These are phyloP conservation scores for Ceratitis capitata DNA, from an alignment of 1,140 invertebrate species.

Conservation along the genomic window DNA sequence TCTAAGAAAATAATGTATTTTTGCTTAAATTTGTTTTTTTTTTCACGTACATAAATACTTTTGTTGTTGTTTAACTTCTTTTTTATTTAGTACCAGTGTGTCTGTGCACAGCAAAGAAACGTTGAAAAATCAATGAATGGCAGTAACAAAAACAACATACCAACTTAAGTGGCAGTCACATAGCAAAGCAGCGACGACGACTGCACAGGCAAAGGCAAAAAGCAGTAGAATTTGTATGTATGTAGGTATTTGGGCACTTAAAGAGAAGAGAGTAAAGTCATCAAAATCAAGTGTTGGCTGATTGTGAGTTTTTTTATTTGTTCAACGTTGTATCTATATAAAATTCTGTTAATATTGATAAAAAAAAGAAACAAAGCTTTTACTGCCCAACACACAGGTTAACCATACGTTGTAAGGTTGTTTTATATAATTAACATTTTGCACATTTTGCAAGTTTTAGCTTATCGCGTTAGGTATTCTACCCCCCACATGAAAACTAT, in stretches of 20 bases:
- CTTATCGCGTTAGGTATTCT: background rate
- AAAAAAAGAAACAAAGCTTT: background rate
- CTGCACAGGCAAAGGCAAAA: background rate
- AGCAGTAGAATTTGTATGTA: background rate
- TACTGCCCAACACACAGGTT: background rate
- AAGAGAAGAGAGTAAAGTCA: background rate
- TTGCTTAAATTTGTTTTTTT: too few relatives aligned
- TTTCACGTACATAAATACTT: background rate
- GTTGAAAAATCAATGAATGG: conserved; percentile 38
- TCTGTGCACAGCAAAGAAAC: background rate
- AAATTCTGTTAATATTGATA: background rate
- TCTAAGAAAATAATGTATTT: too few relatives aligned
- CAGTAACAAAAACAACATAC: background rate
- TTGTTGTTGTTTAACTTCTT: background rate
- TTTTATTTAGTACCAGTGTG: too few relatives aligned
- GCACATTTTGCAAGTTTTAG: background rate
- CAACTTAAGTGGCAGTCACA: background rate
- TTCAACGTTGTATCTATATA: background rate
- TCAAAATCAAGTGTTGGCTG: background rate
- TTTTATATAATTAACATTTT: background rate
- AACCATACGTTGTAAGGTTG: background rate
- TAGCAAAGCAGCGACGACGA: background rate
- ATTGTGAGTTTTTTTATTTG: background rate
- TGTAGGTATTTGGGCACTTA: background rate
- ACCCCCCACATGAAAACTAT: background rate